Percentiles rank a stretch among this genome's conserved stretches.
Evolutionary conservation across 2,113 vertebrate species (phyloP).

Genomic region (chimpanzee (Pan troglodytes)): DNA sequence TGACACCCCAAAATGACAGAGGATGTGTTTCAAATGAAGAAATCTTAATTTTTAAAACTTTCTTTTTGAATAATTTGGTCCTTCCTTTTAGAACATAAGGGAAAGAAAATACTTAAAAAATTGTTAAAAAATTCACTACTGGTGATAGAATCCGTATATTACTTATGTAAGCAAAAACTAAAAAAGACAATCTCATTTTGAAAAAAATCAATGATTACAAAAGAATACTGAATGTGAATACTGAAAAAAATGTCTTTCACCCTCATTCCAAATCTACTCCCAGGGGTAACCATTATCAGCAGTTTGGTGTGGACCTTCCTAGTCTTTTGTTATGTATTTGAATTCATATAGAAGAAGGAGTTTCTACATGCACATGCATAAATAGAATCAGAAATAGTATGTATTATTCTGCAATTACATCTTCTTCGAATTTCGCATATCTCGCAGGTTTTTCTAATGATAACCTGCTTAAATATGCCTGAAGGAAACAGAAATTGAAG

Average conservation of each 20-base stretch:
- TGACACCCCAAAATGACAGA: conserved; percentile 66
- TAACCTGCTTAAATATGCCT: conserved; percentile 47
- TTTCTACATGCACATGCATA: not conserved
- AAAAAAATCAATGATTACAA: not conserved
- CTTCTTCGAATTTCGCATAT: conserved; percentile 44
- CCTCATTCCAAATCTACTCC: not conserved
- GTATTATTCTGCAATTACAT: conserved; percentile 45
- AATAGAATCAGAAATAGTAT: not conserved
- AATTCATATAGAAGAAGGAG: not conserved
- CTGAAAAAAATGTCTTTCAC: not conserved
- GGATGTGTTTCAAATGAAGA: conserved; percentile 65
- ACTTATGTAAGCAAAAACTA: conserved; percentile 44
- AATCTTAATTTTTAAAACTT: conserved; percentile 55
- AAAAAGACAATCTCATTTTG: not conserved
- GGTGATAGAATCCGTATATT: conserved; percentile 9
- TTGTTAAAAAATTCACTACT: not conserved
- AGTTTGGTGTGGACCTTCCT: not conserved
- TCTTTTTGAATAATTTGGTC: conserved; percentile 54
- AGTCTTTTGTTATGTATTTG: not conserved
- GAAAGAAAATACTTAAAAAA: conserved; percentile 30
- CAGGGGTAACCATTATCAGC: not conserved
- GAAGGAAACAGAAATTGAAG: conserved; percentile 54
- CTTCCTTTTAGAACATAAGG: conserved; percentile 7
- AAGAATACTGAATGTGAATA: not conserved
- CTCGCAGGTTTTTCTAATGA: conserved; percentile 41